These are phyloP conservation scores for Hippocampus kuda DNA, from an alignment of 2,797 vertebrate genomes.

Conservation along the genomic window DNA sequence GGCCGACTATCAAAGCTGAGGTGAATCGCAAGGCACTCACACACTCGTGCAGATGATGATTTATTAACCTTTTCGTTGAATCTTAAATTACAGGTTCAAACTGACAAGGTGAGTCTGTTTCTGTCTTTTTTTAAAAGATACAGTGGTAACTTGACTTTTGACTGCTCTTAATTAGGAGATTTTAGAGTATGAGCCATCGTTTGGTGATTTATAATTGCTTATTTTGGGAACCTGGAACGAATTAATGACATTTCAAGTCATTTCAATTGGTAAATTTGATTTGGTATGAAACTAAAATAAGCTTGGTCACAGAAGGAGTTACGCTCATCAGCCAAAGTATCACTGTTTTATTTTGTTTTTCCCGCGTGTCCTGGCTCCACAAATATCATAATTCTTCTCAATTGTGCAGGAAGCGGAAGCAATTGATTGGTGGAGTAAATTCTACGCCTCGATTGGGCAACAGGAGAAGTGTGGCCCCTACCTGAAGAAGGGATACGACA, in stretches of 20 bases:
- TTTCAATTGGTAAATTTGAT: too few relatives aligned
- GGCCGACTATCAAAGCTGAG: conserved; percentile 73
- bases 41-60: neutral
- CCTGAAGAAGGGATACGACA: conserved; percentile 88
- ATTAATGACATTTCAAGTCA: too few relatives aligned
- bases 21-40: conserved; percentile 51
- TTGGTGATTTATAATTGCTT: too few relatives aligned
- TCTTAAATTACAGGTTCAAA: conserved; percentile 37
- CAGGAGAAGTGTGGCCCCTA: conserved; percentile 89
- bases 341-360: too few relatives aligned
- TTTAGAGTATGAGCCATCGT: too few relatives aligned
- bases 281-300: too few relatives aligned
- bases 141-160: neutral
- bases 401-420: conserved; percentile 80
- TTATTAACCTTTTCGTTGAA: conserved; percentile 18
- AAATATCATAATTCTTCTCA: neutral
- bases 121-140: conserved; percentile 2
- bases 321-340: too few relatives aligned
- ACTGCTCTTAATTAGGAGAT: too few relatives aligned
- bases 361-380: too few relatives aligned
- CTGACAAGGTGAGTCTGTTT: conserved; percentile 50
- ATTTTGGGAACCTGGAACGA: too few relatives aligned
- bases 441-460: conserved; percentile 83
- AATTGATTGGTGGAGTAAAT: conserved; percentile 99
- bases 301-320: too few relatives aligned